Evolutionary conservation across 2,113 vertebrate species (phyloP).

Genomic region (Coryphaenoides rupestris): DNA sequence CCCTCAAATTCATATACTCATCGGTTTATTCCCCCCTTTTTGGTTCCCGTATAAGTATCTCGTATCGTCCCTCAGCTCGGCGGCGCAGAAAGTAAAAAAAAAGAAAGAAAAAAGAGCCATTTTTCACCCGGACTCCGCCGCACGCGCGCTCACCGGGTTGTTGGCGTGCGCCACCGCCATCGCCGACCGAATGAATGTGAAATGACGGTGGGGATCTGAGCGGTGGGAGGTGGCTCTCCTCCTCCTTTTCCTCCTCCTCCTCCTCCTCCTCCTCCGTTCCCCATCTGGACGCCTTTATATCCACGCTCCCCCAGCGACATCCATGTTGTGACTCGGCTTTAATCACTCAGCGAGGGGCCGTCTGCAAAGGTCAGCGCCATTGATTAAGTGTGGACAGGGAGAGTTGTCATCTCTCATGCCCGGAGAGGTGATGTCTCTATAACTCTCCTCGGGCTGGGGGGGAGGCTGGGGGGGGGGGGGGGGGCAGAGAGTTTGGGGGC

Average conservation of each 20-base stretch:
- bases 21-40: too few relatives aligned
- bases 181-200: constrained; percentile 25
- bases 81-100: too few relatives aligned
- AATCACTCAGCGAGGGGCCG: constrained; percentile 71
- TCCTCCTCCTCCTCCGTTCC: neutral
- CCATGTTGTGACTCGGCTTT: constrained; percentile 58
- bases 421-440: constrained; percentile 55
- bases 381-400: constrained; percentile 64
- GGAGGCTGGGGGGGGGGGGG: neutral
- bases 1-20: too few relatives aligned
- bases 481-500: neutral
- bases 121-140: too few relatives aligned
- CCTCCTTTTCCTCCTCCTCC: constrained; percentile 21
- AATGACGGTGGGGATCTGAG: constrained; percentile 28
- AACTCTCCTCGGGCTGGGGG: constrained; percentile 51
- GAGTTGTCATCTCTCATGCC: constrained; percentile 66
- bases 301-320: neutral
- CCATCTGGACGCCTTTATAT: neutral
- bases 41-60: too few relatives aligned
- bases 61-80: too few relatives aligned
- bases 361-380: constrained; percentile 70
- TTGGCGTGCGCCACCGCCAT: too few relatives aligned
- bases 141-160: too few relatives aligned
- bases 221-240: constrained; percentile 29
- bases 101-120: too few relatives aligned